phyloP scores from a whole-genome alignment of 2,888 invertebrate species.

The Eucera pruinosa region DNA sequence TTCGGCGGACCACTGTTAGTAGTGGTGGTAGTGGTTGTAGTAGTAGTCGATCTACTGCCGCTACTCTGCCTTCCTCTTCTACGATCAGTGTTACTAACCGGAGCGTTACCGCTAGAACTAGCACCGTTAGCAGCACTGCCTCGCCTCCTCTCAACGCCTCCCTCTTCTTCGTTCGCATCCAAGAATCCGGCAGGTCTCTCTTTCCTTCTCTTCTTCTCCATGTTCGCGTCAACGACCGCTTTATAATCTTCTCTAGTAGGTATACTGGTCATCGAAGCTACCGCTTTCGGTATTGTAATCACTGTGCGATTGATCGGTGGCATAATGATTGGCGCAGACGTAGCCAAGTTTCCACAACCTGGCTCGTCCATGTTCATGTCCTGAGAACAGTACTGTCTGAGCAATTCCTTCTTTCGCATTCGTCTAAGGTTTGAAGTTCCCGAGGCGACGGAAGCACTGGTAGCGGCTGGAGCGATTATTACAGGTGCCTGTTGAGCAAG shows the following conservation, averaged over 20 bases:
- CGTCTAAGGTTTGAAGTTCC: constrained; percentile 92
- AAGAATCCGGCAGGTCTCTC: constrained; percentile 77
- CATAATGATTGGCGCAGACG: constrained; percentile 86
- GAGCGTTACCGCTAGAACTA: constrained; percentile 48
- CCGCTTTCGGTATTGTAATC: constrained; percentile 94
- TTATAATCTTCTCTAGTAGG: constrained; percentile 94
- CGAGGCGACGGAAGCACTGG: constrained; percentile 85
- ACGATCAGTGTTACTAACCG: constrained; percentile 79
- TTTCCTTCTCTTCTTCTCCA: constrained; percentile 89
- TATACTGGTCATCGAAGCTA: constrained; percentile 94
- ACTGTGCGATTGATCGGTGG: constrained; percentile 89
- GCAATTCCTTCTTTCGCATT: constrained; percentile 95
- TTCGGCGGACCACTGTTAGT: constrained; percentile 85
- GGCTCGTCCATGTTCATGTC: constrained; percentile 94
- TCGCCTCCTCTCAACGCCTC: constrained; percentile 76
- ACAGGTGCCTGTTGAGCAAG: constrained; percentile 85
- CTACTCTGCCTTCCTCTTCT: constrained; percentile 80
- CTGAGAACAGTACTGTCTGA: constrained; percentile 92
- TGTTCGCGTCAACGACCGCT: constrained; percentile 87
- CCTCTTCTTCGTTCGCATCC: constrained; percentile 77
- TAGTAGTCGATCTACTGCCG: constrained; percentile 73
- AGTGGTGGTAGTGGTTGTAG: constrained; percentile 80
- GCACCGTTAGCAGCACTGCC: constrained; percentile 73
- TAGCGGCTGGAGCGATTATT: constrained; percentile 82
- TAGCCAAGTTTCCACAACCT: constrained; percentile 85